Conservation (phyloP, 2,113 vertebrate species). For the Misgurnus anguillicaudatus region DNA sequence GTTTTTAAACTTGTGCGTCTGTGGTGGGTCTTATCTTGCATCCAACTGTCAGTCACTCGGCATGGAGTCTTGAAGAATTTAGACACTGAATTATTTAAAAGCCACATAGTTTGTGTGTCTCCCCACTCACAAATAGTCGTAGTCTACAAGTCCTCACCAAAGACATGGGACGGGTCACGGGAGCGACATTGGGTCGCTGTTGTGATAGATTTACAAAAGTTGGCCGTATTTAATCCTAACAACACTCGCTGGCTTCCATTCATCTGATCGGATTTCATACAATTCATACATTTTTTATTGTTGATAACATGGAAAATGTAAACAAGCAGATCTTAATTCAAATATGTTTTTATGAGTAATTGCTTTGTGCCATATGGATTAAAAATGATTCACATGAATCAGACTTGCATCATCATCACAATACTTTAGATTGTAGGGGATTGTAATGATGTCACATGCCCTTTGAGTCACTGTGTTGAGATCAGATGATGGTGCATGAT, state of each 20-base stretch:
- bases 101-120: not conserved
- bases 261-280: not conserved
- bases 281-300: too few species aligned
- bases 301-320: not conserved
- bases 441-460: not conserved
- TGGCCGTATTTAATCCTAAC: not conserved
- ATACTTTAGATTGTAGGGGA: not conserved
- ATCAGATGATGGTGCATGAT: not conserved
- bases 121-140: not conserved
- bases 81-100: not conserved
- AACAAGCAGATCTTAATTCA: too few species aligned
- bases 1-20: not conserved
- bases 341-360: too few species aligned
- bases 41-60: constrained; percentile 14
- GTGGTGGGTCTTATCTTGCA: not conserved
- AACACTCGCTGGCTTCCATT: not conserved
- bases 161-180: too few species aligned
- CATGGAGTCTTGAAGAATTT: not conserved
- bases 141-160: not conserved
- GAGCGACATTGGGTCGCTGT: not conserved
- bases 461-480: constrained; percentile 3
- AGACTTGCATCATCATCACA: not conserved
- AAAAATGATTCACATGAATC: not conserved
- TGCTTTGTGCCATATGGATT: not conserved
- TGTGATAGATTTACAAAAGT: not conserved